Evolutionary conservation across 2,888 invertebrate species (phyloP), one percentile per base, ranked within the genome.

Genomic region (Therioaphis trifolii): DNA sequence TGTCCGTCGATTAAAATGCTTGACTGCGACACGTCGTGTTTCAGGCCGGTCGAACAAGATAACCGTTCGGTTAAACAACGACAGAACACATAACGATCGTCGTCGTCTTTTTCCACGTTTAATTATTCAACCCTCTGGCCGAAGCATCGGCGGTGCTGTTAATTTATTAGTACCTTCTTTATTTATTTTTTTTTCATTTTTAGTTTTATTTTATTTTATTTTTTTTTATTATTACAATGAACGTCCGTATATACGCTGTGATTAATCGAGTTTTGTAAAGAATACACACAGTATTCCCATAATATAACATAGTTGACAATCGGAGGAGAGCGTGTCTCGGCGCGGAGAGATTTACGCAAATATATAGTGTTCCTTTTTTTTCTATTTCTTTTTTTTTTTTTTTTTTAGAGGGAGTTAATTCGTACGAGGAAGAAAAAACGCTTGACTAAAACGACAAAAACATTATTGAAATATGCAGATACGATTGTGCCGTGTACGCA

Each of bases 31-130:
- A 74, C 82, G 63, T 82, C 82, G 82, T 82, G 82, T 82, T 82
- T 63, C 63, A 52, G 82, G 82, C 82, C 82, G 82, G 82, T 82
- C 74, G 82, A 74, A 82, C 82, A 74, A 82, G 82, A 82, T 82
- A 82, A 82, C 82, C 74, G 74, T 82, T 82, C 82, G 82, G 82
- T 82, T 74, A 82, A 82, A 82, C 72, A 72, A 74, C 72, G 72
- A 61, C 61, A 9, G 61, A 72, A 82, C 82, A 74, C 82, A 49
- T 72, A 80, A 80, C 80, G 72, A 80, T 80, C 80, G 80, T 61
- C 80, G 63, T 77, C 35, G 61, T 75, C 49, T 11, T n/a, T 55
- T 58, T 72, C 80, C 79, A 63, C 80, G 63, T 66, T 77, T 79
- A 58, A 72, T 61, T 80, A 61, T 80, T 80, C 72, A 69, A 72